Evolutionary conservation across 2,888 invertebrate genomes (phyloP).

Genomic region (Cryptosula pallasiana): DNA sequence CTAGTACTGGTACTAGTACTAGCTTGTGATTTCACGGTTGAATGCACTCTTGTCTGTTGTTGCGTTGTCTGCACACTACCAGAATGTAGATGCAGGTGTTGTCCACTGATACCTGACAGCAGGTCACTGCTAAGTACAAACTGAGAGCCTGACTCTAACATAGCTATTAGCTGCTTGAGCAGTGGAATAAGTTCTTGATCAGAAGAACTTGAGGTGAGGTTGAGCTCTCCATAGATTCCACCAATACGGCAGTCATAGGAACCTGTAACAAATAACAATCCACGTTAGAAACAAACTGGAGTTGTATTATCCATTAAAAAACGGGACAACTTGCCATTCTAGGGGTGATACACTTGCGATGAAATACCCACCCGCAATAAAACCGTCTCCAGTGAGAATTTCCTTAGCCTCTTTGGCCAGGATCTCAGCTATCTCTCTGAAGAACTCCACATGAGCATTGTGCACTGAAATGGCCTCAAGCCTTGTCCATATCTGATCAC

Average conservation of each 20-base stretch:
- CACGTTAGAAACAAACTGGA: too few species aligned
- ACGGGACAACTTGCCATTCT: too few species aligned
- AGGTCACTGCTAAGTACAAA: slow-evolving; percentile 42
- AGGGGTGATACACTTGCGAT: too few species aligned
- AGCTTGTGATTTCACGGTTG: not conserved
- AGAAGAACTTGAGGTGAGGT: slow-evolving; percentile 31
- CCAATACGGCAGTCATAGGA: slow-evolving; percentile 37
- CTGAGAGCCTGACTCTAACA: slow-evolving; percentile 46
- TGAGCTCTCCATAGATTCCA: slow-evolving; percentile 43
- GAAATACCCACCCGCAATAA: not conserved
- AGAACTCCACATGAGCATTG: slow-evolving; percentile 43
- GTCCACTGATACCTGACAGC: slow-evolving; percentile 30
- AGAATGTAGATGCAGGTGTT: slow-evolving; percentile 19
- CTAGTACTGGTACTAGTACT: not conserved
- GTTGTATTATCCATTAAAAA: too few species aligned
- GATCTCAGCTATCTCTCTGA: slow-evolving; percentile 41
- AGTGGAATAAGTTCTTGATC: slow-evolving; percentile 46
- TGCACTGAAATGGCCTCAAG: slow-evolving; percentile 41
- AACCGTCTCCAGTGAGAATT: slow-evolving; percentile 32
- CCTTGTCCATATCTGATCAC: slow-evolving; percentile 38
- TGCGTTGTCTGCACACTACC: not conserved
- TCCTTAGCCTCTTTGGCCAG: slow-evolving; percentile 42
- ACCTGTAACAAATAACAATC: not conserved
- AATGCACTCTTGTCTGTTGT: too few species aligned
- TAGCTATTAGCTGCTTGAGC: slow-evolving; percentile 43